Evolutionary conservation across 2,113 vertebrate species (phyloP).

Genomic region (Pelecanus crispus): DNA sequence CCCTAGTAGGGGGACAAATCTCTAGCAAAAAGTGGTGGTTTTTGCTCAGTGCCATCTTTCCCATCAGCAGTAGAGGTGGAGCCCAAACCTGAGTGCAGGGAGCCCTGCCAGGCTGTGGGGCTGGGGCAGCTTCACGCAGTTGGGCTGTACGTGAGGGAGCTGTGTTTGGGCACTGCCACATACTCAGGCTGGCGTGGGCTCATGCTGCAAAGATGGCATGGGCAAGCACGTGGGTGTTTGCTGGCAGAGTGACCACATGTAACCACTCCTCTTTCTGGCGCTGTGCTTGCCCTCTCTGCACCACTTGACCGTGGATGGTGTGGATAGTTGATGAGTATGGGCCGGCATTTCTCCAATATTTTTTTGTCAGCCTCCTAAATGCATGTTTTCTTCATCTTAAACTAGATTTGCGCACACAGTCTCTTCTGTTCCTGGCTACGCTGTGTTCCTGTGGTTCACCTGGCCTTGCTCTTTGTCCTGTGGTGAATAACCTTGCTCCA

Average conservation of each 20-base stretch:
- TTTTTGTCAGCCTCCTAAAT: background rate
- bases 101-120: background rate
- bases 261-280: background rate
- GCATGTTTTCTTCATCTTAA: background rate
- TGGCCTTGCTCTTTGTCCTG: background rate
- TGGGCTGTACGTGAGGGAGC: accelerated
- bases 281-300: too few relatives aligned
- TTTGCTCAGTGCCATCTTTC: background rate
- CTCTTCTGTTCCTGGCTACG: background rate
- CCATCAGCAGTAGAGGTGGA: background rate
- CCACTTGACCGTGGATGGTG: accelerated
- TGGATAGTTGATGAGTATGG: background rate
- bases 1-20: accelerated
- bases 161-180: background rate
- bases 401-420: accelerated
- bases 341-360: background rate
- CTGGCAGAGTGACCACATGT: accelerated
- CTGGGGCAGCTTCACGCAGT: background rate
- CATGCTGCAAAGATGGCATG: accelerated
- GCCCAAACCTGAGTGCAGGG: too few relatives aligned
- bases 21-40: background rate
- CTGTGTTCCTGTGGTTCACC: background rate
- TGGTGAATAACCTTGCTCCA: background rate
- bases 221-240: background rate
- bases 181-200: accelerated